phyloP scores from a whole-genome alignment of 2,888 invertebrate genomes.

The Apamea sordens region DNA sequence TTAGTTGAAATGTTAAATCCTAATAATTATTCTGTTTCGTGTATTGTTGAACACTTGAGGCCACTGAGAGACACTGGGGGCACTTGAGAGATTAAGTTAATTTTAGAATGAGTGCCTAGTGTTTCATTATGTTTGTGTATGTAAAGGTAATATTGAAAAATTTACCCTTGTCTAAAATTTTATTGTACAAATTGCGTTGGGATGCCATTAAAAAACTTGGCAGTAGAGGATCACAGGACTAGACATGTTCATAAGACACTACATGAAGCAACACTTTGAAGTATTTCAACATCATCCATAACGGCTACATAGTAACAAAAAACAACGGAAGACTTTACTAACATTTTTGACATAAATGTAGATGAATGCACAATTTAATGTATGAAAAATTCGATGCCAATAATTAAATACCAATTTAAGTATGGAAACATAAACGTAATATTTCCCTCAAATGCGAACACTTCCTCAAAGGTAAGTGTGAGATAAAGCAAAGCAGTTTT shows the following conservation, averaged over 20 bases:
- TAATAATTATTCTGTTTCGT: slow-evolving; percentile 66
- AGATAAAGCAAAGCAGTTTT: slow-evolving; percentile 33
- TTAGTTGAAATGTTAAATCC: slow-evolving; percentile 67
- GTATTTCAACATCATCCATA: slow-evolving; percentile 28
- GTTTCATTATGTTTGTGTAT: slow-evolving; percentile 10
- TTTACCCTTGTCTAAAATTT: slow-evolving; percentile 63
- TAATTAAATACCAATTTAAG: neutral
- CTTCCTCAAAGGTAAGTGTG: slow-evolving; percentile 27
- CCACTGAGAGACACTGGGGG: slow-evolving; percentile 51
- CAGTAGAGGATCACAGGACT: slow-evolving; percentile 64
- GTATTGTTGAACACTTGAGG: slow-evolving; percentile 86
- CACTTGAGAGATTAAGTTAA: slow-evolving; percentile 60
- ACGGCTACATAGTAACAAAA: slow-evolving; percentile 29
- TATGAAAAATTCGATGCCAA: slow-evolving; percentile 6
- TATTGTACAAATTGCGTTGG: slow-evolving; percentile 62
- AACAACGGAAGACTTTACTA: neutral
- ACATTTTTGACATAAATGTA: neutral
- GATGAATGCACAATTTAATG: neutral
- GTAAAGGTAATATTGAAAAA: slow-evolving; percentile 63
- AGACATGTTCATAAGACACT: slow-evolving; percentile 60
- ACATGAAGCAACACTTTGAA: slow-evolving; percentile 44
- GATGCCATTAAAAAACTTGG: slow-evolving; percentile 58
- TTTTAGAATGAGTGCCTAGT: slow-evolving; percentile 62
- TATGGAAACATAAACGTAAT: slow-evolving; percentile 21
- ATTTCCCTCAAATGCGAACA: slow-evolving; percentile 53